Percentiles rank a stretch among this genome's conserved stretches.
Evolutionary conservation across 2,888 invertebrate genomes (phyloP).

Genomic region (Hartigia nigra): DNA sequence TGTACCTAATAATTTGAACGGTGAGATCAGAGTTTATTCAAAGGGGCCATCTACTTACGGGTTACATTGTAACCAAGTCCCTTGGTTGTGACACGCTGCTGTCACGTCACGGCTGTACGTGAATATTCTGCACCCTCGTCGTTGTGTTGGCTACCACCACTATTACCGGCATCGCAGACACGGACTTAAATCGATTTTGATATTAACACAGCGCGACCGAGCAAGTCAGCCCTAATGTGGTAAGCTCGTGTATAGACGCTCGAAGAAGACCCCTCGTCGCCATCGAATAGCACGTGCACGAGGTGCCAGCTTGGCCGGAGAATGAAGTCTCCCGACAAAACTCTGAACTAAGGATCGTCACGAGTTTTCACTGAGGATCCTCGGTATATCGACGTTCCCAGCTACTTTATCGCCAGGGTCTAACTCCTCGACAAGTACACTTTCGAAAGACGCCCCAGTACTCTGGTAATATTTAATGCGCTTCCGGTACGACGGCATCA

Average conservation of each 20-base stretch:
- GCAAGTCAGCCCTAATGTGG: background rate
- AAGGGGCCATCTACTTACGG: background rate
- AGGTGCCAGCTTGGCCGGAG: background rate
- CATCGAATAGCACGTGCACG: background rate
- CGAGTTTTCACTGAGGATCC: background rate
- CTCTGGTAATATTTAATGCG: too few species aligned
- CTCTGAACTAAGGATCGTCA: background rate
- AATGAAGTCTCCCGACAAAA: background rate
- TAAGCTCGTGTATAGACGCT: background rate
- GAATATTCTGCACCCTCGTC: background rate
- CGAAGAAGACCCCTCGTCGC: background rate
- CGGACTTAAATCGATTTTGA: constrained; percentile 25
- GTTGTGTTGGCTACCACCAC: background rate
- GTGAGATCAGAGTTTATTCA: background rate
- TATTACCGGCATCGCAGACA: background rate
- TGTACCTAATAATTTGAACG: background rate
- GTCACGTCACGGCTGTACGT: background rate
- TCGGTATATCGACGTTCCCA: background rate
- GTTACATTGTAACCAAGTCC: background rate
- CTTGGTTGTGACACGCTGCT: background rate
- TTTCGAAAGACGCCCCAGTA: too few species aligned
- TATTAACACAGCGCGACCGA: constrained; percentile 27
- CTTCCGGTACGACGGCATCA: too few species aligned
- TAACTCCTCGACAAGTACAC: background rate
- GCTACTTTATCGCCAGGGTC: background rate